Conservation (phyloP, 1,140 invertebrate species). For the Parasteatoda tepidariorum region DNA sequence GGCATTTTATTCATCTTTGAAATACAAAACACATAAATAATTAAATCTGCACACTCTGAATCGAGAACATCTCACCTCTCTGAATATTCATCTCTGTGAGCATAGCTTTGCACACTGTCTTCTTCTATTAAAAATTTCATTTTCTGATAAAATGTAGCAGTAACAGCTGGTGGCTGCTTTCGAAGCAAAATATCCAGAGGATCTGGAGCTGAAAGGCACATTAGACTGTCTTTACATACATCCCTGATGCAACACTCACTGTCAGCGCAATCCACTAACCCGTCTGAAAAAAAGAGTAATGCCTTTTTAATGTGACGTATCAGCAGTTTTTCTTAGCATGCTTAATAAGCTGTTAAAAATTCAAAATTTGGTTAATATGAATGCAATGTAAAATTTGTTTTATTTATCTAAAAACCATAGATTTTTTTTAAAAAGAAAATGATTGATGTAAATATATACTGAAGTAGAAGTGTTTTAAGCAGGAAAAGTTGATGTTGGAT, state of each 20-base stretch:
- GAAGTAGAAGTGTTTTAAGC: too few relatives aligned
- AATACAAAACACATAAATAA: too few relatives aligned
- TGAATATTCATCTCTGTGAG: constrained; percentile 92
- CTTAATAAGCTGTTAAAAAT: too few relatives aligned
- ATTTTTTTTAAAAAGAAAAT: too few relatives aligned
- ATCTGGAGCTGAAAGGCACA: constrained; percentile 91
- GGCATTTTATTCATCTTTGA: too few relatives aligned
- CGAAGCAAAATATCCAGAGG: constrained; percentile 92
- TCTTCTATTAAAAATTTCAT: constrained; percentile 99
- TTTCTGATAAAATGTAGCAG: constrained; percentile 96
- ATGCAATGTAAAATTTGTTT: too few relatives aligned
- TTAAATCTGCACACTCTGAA: too few relatives aligned
- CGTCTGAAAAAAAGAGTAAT: constrained; percentile 77
- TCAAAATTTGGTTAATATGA: too few relatives aligned
- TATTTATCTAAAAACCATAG: too few relatives aligned
- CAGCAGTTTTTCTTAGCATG: too few relatives aligned
- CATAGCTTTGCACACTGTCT: constrained; percentile 97
- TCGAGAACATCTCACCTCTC: constrained; percentile 84
- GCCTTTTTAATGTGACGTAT: not conserved
- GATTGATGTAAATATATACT: too few relatives aligned
- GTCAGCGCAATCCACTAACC: constrained; percentile 95
- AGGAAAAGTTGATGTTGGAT: too few relatives aligned
- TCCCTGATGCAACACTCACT: constrained; percentile 92
- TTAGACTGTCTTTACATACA: constrained; percentile 83
- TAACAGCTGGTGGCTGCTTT: constrained; percentile 95